A percentile compares a stretch with the other conserved stretches of the same genome.
These are phyloP conservation scores for Nomada fucata DNA, from an alignment of 2,888 invertebrate genomes.

Conservation along the genomic window DNA sequence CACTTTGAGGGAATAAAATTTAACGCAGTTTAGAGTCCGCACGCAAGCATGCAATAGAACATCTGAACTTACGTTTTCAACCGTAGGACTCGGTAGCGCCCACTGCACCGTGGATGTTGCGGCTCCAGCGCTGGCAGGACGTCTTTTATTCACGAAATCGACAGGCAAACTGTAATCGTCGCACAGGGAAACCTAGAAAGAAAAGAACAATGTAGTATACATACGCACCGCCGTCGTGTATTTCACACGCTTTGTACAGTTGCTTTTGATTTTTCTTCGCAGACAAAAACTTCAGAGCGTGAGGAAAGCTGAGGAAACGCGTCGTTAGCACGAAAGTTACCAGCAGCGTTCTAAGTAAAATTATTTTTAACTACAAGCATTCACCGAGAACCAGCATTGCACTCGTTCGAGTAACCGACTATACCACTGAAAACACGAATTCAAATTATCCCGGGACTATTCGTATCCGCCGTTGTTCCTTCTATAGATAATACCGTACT, in stretches of 20 bases:
- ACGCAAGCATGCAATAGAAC: no score
- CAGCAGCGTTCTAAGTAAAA: no score
- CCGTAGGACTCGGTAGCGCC: slow-evolving; percentile 85
- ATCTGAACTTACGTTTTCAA: slow-evolving; percentile 84
- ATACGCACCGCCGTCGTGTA: background rate
- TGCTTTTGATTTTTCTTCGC: background rate
- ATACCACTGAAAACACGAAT: no score
- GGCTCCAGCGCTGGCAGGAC: slow-evolving; percentile 87
- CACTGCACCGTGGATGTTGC: slow-evolving; percentile 87
- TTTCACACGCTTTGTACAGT: background rate
- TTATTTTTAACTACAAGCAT: no score
- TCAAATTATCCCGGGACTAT: no score
- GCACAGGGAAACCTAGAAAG: slow-evolving; percentile 91
- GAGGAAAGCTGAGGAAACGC: no score
- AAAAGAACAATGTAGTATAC: slow-evolving; percentile 16
- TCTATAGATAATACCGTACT: no score
- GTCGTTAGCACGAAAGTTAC: no score
- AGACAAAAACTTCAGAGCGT: no score
- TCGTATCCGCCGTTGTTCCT: no score
- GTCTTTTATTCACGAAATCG: slow-evolving; percentile 90
- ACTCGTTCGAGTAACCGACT: no score
- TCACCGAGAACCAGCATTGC: no score
- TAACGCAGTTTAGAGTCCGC: slow-evolving; percentile 5
- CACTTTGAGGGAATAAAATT: background rate
- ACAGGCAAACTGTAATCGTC: slow-evolving; percentile 95